Conservation (phyloP, 1,140 invertebrate genomes). For the Eumaeus atala region DNA sequence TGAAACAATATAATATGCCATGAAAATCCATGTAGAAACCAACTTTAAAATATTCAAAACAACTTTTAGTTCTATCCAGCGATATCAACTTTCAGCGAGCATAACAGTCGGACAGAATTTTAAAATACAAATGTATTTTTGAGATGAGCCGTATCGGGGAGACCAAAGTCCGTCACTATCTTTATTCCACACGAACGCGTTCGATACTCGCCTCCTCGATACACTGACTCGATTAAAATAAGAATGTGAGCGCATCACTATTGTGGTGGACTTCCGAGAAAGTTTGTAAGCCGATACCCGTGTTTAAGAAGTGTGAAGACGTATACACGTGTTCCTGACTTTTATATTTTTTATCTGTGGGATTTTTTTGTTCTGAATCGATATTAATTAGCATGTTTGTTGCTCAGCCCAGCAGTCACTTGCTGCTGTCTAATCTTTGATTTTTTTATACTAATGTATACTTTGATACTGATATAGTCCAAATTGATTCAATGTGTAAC, state of each 20-base stretch:
- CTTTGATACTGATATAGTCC: slow-evolving; percentile 1
- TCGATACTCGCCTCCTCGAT: slow-evolving; percentile 52
- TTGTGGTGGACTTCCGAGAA: slow-evolving; percentile 45
- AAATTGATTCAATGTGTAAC: no score
- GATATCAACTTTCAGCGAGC: slow-evolving; percentile 8
- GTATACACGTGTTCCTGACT: slow-evolving; percentile 27
- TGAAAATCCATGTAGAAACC: no score
- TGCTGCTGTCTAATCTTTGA: no score
- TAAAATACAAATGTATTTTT: slow-evolving; percentile 62
- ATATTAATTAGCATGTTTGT: slow-evolving; percentile 6
- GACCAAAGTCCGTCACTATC: slow-evolving; percentile 64
- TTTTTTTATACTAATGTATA: no score
- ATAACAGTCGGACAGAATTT: slow-evolving; percentile 33
- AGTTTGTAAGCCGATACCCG: slow-evolving; percentile 34
- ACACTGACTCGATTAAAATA: slow-evolving; percentile 64
- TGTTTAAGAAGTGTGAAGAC: slow-evolving; percentile 28
- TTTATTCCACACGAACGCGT: slow-evolving; percentile 60
- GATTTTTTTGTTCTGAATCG: slow-evolving; percentile 3
- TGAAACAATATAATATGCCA: no score
- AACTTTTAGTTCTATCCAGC: slow-evolving; percentile 3
- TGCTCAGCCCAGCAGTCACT: no score
- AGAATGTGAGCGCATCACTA: slow-evolving; percentile 59
- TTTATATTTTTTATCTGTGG: slow-evolving; percentile 8
- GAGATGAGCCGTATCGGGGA: slow-evolving; percentile 39
- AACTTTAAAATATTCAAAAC: slow-evolving; percentile 9